These are phyloP conservation scores for Botia almorhae DNA, from an alignment of 2,797 vertebrate species.

Conservation along the genomic window DNA sequence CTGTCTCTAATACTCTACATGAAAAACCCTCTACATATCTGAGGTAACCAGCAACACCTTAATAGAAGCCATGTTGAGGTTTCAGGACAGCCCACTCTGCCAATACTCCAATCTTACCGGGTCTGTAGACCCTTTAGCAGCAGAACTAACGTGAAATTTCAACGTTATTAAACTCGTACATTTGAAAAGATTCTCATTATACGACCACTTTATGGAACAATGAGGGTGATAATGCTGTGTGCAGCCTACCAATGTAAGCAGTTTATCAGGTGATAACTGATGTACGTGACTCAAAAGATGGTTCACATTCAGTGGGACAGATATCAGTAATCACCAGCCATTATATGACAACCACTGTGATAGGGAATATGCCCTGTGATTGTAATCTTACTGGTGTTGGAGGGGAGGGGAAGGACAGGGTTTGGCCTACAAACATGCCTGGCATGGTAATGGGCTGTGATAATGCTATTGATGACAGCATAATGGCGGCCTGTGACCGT, in stretches of 20 bases:
- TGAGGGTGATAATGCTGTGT: background rate
- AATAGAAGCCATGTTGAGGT: background rate
- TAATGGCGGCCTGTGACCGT: conserved; percentile 76
- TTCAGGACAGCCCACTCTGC: background rate
- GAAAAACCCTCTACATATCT: background rate
- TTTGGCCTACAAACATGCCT: conserved; percentile 55
- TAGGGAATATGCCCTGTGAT: conserved; percentile 74
- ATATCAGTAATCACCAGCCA: conserved; percentile 74
- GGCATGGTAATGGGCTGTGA: conserved; percentile 74
- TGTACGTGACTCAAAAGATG: conserved; percentile 53
- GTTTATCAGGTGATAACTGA: conserved; percentile 43
- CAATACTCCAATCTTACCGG: background rate
- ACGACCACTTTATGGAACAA: background rate
- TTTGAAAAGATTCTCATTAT: too few relatives aligned
- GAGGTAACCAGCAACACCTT: background rate
- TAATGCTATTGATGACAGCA: conserved; percentile 76
- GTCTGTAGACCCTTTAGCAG: too few relatives aligned
- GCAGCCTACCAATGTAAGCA: background rate
- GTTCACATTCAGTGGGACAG: conserved; percentile 68
- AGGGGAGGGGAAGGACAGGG: conserved; percentile 75
- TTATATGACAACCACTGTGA: conserved; percentile 73
- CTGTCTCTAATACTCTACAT: background rate
- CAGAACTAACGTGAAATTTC: too few relatives aligned
- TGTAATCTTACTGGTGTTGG: conserved; percentile 79
- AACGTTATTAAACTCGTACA: too few relatives aligned